phyloP scores from a whole-genome alignment of 2,888 invertebrate genomes.

The Aleiodes leptofemur region DNA sequence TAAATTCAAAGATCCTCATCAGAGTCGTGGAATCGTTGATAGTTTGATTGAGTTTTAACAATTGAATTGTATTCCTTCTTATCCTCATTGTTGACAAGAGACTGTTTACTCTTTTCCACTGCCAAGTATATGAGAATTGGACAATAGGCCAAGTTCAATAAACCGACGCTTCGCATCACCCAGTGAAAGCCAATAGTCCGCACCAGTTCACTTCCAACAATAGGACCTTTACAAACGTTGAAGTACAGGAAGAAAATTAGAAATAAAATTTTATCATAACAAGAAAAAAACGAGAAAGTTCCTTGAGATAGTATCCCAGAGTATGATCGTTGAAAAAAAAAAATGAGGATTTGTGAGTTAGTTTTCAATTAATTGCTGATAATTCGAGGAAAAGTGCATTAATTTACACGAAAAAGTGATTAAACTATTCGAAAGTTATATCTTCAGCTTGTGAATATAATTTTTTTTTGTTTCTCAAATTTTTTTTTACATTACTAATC shows the following conservation, averaged over 20 bases:
- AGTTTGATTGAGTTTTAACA: constrained; percentile 57
- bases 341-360: too few species aligned
- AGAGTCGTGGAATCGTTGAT: constrained; percentile 68
- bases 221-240: constrained; percentile 79
- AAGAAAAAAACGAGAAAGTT: too few species aligned
- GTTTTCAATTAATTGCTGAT: too few species aligned
- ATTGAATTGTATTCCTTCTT: constrained; percentile 66
- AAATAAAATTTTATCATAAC: too few species aligned
- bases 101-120: constrained; percentile 60
- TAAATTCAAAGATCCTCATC: constrained; percentile 67
- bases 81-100: constrained; percentile 54
- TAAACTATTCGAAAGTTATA: too few species aligned
- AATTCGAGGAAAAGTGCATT: too few species aligned
- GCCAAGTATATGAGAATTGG: constrained; percentile 79
- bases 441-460: too few species aligned
- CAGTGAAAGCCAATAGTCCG: constrained; percentile 84
- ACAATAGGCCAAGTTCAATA: constrained; percentile 83
- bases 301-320: too few species aligned
- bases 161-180: constrained; percentile 84
- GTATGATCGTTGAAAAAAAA: too few species aligned
- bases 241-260: constrained; percentile 3
- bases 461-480: too few species aligned
- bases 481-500: too few species aligned
- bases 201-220: constrained; percentile 84
- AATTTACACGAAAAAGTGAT: too few species aligned